Evolutionary conservation across 2,797 vertebrate genomes (phyloP), one percentile per base, ranked within the genome.

Genomic region (Hephaestus fuliginosus): DNA sequence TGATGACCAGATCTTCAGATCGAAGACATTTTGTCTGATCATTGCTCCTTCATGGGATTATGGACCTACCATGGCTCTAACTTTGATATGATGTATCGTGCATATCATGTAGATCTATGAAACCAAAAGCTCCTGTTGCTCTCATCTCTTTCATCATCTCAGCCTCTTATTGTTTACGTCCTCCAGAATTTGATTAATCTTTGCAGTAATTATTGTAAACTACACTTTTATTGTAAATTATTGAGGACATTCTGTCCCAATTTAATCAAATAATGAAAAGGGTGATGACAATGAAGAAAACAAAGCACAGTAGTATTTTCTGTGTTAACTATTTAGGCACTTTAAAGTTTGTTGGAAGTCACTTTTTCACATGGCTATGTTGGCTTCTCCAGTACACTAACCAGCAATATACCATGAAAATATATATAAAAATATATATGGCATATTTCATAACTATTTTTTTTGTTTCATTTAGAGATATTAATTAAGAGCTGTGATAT

Each of bases 51-150:
- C 1, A 60, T 51, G 41, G 12, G 6, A 5, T 0, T 41, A 17
- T 30, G 2, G 13, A 22, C 36, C 36, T n/a, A n/a, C n/a, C 17
- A 25, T 9, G 8, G 14, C n/a, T 39, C 2, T 28, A 39, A 36
- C 25, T 7, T 46, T 13, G 22, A 43, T 33, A 44, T 61, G 1
- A 57, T 44, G 6, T 52, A 49, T 74, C 5, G 56, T 48, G 20
- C 25, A 25, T 25, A 25, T 57, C 58, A 71, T n/a, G 62, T 51
- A 67, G 66, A 81, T 56, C 20, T 56, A 1, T 33, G 20, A 65
- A 68, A 70, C 4, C 28, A 58, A 52, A 57, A 61, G 8, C 15
- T 30, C 3, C 22, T 22, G 11, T 3, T 30, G 4, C 12, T 36
- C 15, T 44, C 25, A 2, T 55, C 1, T 17, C 18, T 41, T 17